These are phyloP conservation scores for Drosophila neocordata DNA, from an alignment of 1,140 invertebrate genomes.

Conservation along the genomic window DNA sequence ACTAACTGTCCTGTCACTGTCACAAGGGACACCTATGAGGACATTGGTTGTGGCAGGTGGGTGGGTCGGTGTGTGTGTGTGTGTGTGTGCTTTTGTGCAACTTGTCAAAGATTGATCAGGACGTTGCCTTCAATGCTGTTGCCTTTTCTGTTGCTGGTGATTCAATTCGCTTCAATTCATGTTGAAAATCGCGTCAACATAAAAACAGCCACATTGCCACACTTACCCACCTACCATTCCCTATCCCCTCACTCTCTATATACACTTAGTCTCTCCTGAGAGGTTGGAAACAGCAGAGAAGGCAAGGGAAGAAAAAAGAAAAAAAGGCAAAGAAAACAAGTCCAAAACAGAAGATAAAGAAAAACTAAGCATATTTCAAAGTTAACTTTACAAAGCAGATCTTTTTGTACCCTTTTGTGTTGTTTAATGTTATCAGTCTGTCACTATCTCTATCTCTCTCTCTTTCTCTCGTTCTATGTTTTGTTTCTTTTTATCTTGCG, in stretches of 20 bases:
- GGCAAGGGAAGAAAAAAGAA: not conserved
- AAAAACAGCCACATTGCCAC: constrained; percentile 35
- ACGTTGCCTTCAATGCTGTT: too few species aligned
- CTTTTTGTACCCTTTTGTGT: not conserved
- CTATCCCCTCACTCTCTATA: not conserved
- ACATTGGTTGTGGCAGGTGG: not conserved
- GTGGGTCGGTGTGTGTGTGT: too few species aligned
- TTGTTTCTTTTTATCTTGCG: too few species aligned
- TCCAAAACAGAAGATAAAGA: constrained; percentile 1
- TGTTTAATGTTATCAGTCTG: not conserved
- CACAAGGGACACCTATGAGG: too few species aligned
- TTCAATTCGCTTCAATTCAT: constrained; percentile 62
- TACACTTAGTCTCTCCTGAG: not conserved
- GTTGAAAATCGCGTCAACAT: constrained; percentile 61
- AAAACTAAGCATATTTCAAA: not conserved
- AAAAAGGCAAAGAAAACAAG: too few species aligned
- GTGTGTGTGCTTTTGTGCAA: not conserved
- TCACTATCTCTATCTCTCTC: not conserved
- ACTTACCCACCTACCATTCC: not conserved
- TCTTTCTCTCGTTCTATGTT: not conserved
- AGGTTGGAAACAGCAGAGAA: not conserved
- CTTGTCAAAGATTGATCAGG: constrained; percentile 20
- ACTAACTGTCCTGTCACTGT: too few species aligned
- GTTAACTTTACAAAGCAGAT: not conserved
- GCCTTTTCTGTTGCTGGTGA: constrained; percentile 19